phyloP scores from a whole-genome alignment of 2,888 invertebrate genomes.

The Tiliacea aurago region DNA sequence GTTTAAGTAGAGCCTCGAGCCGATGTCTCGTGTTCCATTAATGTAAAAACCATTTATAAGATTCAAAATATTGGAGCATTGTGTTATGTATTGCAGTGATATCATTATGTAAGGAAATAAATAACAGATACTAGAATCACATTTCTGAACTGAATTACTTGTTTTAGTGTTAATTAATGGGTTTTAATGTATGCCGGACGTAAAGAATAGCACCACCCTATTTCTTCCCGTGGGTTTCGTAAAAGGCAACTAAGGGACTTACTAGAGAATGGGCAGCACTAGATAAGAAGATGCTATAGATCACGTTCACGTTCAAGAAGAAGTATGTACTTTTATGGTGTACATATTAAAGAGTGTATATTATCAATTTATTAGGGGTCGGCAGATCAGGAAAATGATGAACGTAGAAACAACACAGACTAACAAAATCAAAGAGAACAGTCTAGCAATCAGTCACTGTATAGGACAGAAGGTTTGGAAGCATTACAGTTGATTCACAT shows the following conservation, averaged over 20 bases:
- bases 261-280: too few relatives aligned
- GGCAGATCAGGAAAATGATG: background rate
- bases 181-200: too few relatives aligned
- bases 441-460: slow-evolving; percentile 53
- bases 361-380: too few relatives aligned
- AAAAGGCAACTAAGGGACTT: too few relatives aligned
- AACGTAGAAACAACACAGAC: background rate
- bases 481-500: slow-evolving; percentile 30
- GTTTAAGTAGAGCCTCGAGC: background rate
- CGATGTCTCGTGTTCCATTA: slow-evolving; percentile 2
- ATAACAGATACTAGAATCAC: background rate
- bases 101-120: background rate
- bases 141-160: background rate
- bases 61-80: background rate
- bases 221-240: too few relatives aligned
- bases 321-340: too few relatives aligned
- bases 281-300: too few relatives aligned
- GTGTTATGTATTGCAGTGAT: background rate
- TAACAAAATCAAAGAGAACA: background rate
- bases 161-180: background rate
- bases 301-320: too few relatives aligned
- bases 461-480: slow-evolving; percentile 28
- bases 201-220: too few relatives aligned
- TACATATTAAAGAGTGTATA: too few relatives aligned
- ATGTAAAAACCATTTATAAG: background rate